Evolutionary conservation across 2,888 invertebrate species (phyloP), one percentile per base, ranked within the genome.

Genomic region (Drosophila sordidula): DNA sequence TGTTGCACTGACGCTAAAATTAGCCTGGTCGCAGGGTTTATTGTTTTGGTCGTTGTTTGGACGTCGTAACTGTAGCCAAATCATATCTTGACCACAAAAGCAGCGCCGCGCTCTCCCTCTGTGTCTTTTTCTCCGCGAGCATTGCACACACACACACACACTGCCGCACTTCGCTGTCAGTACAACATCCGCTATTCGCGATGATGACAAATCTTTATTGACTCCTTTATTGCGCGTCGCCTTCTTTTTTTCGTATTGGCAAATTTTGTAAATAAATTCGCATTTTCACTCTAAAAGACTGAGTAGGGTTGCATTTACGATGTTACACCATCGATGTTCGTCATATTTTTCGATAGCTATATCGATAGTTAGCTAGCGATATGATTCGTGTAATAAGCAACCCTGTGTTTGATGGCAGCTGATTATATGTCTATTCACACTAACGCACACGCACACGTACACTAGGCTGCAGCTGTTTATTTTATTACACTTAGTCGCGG

Each of bases 31-130:
- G 50, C 63, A 34, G 68, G 61, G 51, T 74, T 80, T 80, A 80
- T 80, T 80, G 79, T 76, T 80, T 82, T 76, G 82, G 62, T 78
- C 64, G 62, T 55, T 67, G 64, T 54, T 67, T 73, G 41, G 45
- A 45, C 51, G 50, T 57, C 63, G 75, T 66, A 68, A 50, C 57
- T 46, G 70, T 56, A 62, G 67, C 79, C 66, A 78, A 80, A 76
- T 75, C 75, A 77, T 75, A 78, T 78, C 83, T 83, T 81, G 80
- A 78, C 83, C 80, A 80, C 77, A 79, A 82, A 64, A 68, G 47
- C 75, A 66, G 51, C 56, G 58, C 63, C 78, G 68, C 71, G 71
- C 82, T 67, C 75, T 62, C 63, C 69, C 56, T 61, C 47, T 59
- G 55, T 68, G 36, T 69, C 45, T 52, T 70, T 54, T 34, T 61